Evolutionary conservation across 2,888 invertebrate species (phyloP).

Genomic region (Ophion slaviceki): DNA sequence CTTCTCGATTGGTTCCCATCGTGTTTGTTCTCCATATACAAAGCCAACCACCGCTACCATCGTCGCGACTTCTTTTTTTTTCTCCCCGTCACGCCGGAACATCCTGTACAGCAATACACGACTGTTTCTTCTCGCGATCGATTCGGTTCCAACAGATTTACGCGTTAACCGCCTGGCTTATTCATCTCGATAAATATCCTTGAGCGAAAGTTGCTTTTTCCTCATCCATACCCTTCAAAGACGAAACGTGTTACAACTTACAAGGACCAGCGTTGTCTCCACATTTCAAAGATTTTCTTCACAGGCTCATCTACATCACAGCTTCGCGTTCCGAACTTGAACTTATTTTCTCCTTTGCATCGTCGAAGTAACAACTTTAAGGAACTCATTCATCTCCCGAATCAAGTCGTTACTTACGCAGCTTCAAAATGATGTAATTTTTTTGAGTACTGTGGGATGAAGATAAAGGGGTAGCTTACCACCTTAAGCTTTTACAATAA

Average conservation of each 20-base stretch:
- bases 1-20: slow-evolving; percentile 76
- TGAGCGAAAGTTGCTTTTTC: slow-evolving; percentile 1
- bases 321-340: no score
- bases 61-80: slow-evolving; percentile 22
- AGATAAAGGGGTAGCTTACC: no score
- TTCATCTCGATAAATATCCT: slow-evolving; percentile 48
- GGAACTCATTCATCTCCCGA: no score
- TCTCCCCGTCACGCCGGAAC: slow-evolving; percentile 17
- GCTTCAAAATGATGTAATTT: no score
- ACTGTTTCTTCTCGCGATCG: slow-evolving; percentile 24
- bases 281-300: no score
- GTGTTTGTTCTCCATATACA: slow-evolving; percentile 73
- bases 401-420: no score
- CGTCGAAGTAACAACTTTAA: no score
- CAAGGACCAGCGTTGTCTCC: not conserved
- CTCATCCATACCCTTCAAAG: not conserved
- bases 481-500: no score
- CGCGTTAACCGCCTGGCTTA: slow-evolving; percentile 52
- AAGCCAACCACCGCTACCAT: slow-evolving; percentile 72
- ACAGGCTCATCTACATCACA: no score
- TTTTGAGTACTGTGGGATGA: no score
- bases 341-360: no score
- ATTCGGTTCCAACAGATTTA: slow-evolving; percentile 63
- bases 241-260: not conserved
- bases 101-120: not conserved